Conservation (phyloP, 2,113 vertebrate species). For the Tenebrosternarchus preto region DNA sequence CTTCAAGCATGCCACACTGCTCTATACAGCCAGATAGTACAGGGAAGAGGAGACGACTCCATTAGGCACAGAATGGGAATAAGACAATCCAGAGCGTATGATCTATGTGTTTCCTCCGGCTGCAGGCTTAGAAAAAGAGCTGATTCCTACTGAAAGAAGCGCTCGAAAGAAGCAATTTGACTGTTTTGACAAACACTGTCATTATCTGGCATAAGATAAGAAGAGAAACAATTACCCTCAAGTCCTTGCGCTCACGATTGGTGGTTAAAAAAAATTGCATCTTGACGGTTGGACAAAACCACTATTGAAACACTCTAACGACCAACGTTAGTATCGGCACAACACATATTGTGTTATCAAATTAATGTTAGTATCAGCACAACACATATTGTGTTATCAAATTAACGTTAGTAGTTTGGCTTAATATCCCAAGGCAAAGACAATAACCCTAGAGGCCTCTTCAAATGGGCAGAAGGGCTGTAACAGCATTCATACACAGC, state of each 20-base stretch:
- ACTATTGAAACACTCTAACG: not conserved
- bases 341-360: not conserved
- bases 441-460: not conserved
- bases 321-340: no score
- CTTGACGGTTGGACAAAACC: conserved; percentile 8
- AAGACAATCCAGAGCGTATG: conserved; percentile 44
- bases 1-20: conserved; percentile 60
- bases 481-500: not conserved
- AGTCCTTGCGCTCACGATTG: conserved; percentile 19
- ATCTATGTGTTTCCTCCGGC: conserved; percentile 48
- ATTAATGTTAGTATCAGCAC: no score
- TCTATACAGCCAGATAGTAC: conserved; percentile 44
- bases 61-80: conserved; percentile 49
- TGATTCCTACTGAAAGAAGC: conserved; percentile 55
- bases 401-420: not conserved
- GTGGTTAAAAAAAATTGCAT: conserved; percentile 25
- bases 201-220: conserved; percentile 47
- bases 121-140: conserved; percentile 48
- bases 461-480: not conserved
- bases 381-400: not conserved
- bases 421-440: not conserved
- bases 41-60: conserved; percentile 45
- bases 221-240: conserved; percentile 42
- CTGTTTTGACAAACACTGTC: conserved; percentile 58
- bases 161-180: conserved; percentile 53